A percentile compares a stretch with the other conserved stretches of the same genome.
phyloP scores from a whole-genome alignment of 1,140 invertebrate species.

The Drosophila azteca region DNA sequence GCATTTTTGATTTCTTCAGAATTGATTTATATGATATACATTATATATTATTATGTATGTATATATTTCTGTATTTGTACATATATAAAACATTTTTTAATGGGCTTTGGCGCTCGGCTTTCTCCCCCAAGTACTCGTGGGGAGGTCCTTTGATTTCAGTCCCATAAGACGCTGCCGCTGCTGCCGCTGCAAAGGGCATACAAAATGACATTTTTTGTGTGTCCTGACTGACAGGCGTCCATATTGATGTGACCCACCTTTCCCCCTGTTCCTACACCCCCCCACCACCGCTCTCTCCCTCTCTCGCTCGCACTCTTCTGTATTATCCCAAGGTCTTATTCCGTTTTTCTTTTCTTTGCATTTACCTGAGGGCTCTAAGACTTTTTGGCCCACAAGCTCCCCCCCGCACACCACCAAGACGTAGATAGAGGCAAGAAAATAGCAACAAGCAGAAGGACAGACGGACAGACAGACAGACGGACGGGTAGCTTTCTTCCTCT shows the following conservation, averaged over 20 bases:
- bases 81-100: too few relatives aligned
- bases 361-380: slow-evolving; percentile 38
- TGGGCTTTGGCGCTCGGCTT: too few relatives aligned
- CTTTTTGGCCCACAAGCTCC: background rate
- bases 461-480: too few relatives aligned
- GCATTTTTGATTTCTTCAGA: too few relatives aligned
- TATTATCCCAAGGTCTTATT: slow-evolving; percentile 16
- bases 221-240: slow-evolving; percentile 50
- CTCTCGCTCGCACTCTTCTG: background rate
- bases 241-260: slow-evolving; percentile 41
- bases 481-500: background rate
- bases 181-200: slow-evolving; percentile 10
- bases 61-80: too few relatives aligned
- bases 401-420: slow-evolving; percentile 20
- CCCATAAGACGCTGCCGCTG: too few relatives aligned
- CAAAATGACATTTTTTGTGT: slow-evolving; percentile 8
- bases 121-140: too few relatives aligned
- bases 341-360: slow-evolving; percentile 2
- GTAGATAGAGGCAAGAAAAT: slow-evolving; percentile 6
- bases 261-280: background rate
- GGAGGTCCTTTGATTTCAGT: too few relatives aligned
- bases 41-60: too few relatives aligned
- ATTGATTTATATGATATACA: too few relatives aligned
- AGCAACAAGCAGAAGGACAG: slow-evolving; percentile 29
- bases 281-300: background rate